Base-by-base conservation (phyloP, 2,888 invertebrate species). In the Microctonus brassicae region DNA sequence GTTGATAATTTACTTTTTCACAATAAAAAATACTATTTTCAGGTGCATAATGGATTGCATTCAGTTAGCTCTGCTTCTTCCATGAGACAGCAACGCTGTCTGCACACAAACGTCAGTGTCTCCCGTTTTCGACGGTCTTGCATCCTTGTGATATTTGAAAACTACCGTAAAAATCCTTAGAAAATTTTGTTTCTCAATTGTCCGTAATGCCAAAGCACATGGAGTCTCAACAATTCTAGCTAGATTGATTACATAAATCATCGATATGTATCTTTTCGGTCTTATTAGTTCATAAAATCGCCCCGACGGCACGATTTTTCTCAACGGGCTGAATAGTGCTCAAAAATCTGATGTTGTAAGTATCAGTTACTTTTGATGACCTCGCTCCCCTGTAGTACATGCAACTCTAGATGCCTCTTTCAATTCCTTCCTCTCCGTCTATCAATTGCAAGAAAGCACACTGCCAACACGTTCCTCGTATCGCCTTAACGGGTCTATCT, bases 371-470 rank as follows among this genome's bases (percentile, higher is more conserved):
- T 55, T 63, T 63, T 26, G 26, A 63, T 39, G 63, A 63, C 57
- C 42, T 69, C 39, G 53, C 55, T 55, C 39, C 17, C 53, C 42
- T 39, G 20, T n/a, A 53, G 53, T 42, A 60, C 33, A 39, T 65
- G 29, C 61, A 61, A 52, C 57, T 64, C 42, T 26, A 42, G 36
- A 57, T 47, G 9, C 29, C 52, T 34, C 52, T 68, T 61, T 52
- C 34, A 34, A 24, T 17, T 66, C 65, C 26, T 47, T 62, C 61
- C 33, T 61, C 66, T 66, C 42, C 47, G 42, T 71, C 78, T 77
- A 78, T 81, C 80, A 81, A 80, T 81, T 78, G 77, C 82, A 77
- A 79, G 78, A 78, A 63, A 77, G 66, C 73, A 72, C 67, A 64
- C 73, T 63, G 74, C 76, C 76, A 73, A 76, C 74, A 75, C 75